These are phyloP conservation scores for Drosophila heteroneura DNA, from an alignment of 2,888 invertebrate genomes.

Conservation along the genomic window DNA sequence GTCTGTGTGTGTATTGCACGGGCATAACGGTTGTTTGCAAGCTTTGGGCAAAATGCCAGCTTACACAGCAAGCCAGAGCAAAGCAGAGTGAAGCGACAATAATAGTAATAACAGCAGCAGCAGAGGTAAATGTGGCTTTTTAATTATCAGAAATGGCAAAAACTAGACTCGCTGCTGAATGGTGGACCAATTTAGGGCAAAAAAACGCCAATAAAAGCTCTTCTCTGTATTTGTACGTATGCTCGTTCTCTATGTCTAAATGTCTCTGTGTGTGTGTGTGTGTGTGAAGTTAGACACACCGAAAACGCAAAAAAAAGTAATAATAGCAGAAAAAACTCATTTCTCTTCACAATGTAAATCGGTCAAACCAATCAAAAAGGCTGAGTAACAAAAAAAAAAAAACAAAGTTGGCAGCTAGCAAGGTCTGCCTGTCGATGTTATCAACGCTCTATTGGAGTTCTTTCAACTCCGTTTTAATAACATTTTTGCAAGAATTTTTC, in stretches of 20 bases:
- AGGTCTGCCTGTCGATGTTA: slow-evolving; percentile 43
- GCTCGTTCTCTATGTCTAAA: neutral
- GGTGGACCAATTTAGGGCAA: slow-evolving; percentile 58
- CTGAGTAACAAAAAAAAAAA: slow-evolving; percentile 35
- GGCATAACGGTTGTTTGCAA: slow-evolving; percentile 45
- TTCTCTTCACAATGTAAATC: slow-evolving; percentile 78
- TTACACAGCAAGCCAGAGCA: slow-evolving; percentile 8
- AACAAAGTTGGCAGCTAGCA: slow-evolving; percentile 22
- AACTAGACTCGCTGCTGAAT: slow-evolving; percentile 36
- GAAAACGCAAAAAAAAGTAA: slow-evolving; percentile 29
- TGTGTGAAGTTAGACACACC: slow-evolving; percentile 33
- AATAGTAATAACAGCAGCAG: slow-evolving; percentile 24
- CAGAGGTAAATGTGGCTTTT: slow-evolving; percentile 57
- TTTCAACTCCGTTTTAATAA: slow-evolving; percentile 65
- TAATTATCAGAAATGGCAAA: slow-evolving; percentile 71
- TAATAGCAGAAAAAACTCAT: slow-evolving; percentile 46
- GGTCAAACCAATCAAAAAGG: slow-evolving; percentile 76
- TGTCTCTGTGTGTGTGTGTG: neutral
- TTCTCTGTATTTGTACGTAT: slow-evolving; percentile 8
- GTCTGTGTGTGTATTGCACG: neutral
- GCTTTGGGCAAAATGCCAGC: slow-evolving; percentile 47
- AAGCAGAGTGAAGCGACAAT: slow-evolving; percentile 34
- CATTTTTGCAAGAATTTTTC: slow-evolving; percentile 32
- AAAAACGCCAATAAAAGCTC: slow-evolving; percentile 66
- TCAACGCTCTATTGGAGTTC: slow-evolving; percentile 68